Evolutionary conservation across 2,797 vertebrate genomes (phyloP).

Genomic region (Coilia nasus): DNA sequence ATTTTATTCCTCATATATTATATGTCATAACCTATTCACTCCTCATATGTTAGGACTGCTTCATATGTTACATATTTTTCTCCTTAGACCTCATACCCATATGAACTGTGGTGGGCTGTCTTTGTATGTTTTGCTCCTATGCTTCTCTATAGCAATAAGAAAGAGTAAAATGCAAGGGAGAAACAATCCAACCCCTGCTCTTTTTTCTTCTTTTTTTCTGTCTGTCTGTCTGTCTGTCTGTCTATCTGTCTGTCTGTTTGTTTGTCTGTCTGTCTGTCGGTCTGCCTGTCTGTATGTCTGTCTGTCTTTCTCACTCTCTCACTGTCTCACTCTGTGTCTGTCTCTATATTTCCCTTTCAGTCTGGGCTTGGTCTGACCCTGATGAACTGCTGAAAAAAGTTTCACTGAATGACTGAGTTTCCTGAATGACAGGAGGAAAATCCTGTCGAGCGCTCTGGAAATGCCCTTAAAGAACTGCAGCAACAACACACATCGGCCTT

Average conservation of each 20-base stretch:
- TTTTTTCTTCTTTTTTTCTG: background rate
- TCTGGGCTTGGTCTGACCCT: background rate
- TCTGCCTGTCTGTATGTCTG: too few species aligned
- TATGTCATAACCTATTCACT: too few species aligned
- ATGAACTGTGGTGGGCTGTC: too few species aligned
- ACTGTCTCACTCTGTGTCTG: too few species aligned
- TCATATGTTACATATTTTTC: too few species aligned
- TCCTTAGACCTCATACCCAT: too few species aligned
- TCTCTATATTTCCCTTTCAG: background rate
- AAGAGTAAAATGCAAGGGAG: background rate
- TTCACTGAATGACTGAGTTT: background rate
- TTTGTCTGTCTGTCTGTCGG: background rate
- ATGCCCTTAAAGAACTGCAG: background rate
- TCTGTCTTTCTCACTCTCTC: too few species aligned
- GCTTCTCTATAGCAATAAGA: background rate
- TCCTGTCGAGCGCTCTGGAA: background rate
- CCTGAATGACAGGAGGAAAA: background rate
- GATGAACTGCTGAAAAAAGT: background rate
- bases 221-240: too few species aligned
- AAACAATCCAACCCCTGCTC: background rate
- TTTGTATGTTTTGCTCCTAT: background rate
- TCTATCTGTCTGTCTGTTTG: too few species aligned
- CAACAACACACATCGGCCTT: background rate
- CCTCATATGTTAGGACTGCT: too few species aligned
- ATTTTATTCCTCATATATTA: too few species aligned